Base-by-base conservation (phyloP, 2,888 invertebrate genomes). In the Mythimna pallens region DNA sequence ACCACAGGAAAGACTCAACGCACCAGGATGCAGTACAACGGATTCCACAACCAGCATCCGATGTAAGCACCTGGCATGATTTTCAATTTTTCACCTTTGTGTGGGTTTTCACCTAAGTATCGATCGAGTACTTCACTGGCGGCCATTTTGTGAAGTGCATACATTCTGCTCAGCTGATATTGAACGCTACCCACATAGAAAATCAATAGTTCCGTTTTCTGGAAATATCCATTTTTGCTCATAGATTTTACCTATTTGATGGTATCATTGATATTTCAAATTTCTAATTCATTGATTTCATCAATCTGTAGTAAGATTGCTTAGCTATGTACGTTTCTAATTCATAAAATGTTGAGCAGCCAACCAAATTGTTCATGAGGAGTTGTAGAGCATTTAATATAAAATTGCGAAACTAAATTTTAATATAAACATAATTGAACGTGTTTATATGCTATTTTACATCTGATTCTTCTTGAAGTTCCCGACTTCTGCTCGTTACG, bases 141-240 rank as follows among this genome's bases (percentile, higher is more conserved):
- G 90, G 96, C 96, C 96, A 96, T 96, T 95, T 96, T 96, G 96
- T 96, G 94, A 90, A 93, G 92, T 93, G 92, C 90, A 91, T 88
- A 89, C 89, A 91, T 88, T 90, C 89, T 80, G 89, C 88, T 87
- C 90, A 90, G 91, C 91, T 94, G 94, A 86, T 93, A 89, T 86
- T 92, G 91, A 90, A 88, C 86, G 88, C 88, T 87, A 83, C 87
- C 85, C 85, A 87, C 84, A 58, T 84, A 68, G 61, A 83, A 85
- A 89, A 89, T 87, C 87, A 86, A 88, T 88, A 87, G 40, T 63
- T n/a, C 36, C 22, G 20, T 43, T 69, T 55, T 65, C 68, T 64
- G 65, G 40, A 77, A 72, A 71, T 70, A 70, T 68, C 25, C 9
- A 17, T 9, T 22, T 6, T 50, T 36, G 9, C 17, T 50, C 25